A percentile compares a stretch with the other conserved stretches of the same genome.
These are phyloP conservation scores for Koerneria pararmatus DNA, from an alignment of 2,888 invertebrate genomes.

Conservation along the genomic window DNA sequence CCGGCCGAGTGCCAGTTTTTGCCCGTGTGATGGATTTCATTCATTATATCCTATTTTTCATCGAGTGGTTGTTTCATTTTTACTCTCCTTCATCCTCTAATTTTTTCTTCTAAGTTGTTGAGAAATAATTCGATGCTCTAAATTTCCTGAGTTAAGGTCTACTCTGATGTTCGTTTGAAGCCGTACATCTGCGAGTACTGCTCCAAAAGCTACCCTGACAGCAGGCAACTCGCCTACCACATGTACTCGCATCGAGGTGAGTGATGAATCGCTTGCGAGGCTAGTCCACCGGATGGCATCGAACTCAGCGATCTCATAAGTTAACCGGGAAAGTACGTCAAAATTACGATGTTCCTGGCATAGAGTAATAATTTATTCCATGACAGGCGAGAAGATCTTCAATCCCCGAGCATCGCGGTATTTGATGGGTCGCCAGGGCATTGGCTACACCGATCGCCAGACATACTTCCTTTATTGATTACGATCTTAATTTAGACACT, in stretches of 20 bases:
- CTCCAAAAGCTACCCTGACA: slow-evolving; percentile 55
- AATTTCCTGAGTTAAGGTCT: slow-evolving; percentile 35
- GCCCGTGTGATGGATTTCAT: not conserved
- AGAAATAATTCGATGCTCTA: no score
- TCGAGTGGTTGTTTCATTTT: not conserved
- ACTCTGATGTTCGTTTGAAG: slow-evolving; percentile 52
- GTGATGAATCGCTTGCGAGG: not conserved
- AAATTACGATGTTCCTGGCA: no score
- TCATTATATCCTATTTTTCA: not conserved
- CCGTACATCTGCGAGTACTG: slow-evolving; percentile 60
- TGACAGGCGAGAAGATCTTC: slow-evolving; percentile 22
- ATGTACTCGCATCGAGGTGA: slow-evolving; percentile 50
- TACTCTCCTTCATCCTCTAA: not conserved
- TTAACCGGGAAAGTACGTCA: no score
- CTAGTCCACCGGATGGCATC: no score
- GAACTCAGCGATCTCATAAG: no score
- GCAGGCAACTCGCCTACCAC: slow-evolving; percentile 54
- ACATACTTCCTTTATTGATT: slow-evolving; percentile 21
- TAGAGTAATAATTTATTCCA: no score
- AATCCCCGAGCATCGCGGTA: slow-evolving; percentile 47
- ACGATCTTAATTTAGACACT: not conserved
- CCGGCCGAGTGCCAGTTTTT: not conserved
- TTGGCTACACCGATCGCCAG: slow-evolving; percentile 39
- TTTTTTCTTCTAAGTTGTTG: not conserved
- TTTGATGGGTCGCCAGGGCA: slow-evolving; percentile 50